Evolutionary conservation across 2,888 invertebrate species (phyloP).

Genomic region (Cremastobaeus sp.): DNA sequence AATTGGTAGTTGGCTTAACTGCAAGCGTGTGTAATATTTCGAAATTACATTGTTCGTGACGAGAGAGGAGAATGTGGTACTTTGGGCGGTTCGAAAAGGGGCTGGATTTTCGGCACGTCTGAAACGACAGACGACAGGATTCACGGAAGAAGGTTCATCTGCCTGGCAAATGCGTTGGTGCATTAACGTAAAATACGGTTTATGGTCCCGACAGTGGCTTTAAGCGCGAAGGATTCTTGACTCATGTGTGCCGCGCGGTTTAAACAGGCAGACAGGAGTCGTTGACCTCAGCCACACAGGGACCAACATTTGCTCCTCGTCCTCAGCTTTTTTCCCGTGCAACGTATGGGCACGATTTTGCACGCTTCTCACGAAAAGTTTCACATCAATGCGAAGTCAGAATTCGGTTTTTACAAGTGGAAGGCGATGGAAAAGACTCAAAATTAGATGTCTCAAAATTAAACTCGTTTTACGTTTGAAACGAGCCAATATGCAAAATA

Average conservation of each 20-base stretch:
- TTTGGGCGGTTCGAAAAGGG: constrained; percentile 21
- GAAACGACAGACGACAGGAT: constrained; percentile 42
- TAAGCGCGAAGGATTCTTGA: constrained; percentile 22
- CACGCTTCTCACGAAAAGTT: too few species aligned
- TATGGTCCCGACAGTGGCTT: constrained; percentile 40
- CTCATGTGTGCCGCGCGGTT: constrained; percentile 51
- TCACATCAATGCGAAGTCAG: too few species aligned
- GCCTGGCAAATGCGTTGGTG: constrained; percentile 28
- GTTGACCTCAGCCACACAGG: constrained; percentile 37
- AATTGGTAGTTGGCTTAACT: not conserved
- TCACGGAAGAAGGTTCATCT: constrained; percentile 42
- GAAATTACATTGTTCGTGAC: constrained; percentile 30
- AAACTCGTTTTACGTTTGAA: too few species aligned
- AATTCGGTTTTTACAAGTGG: too few species aligned
- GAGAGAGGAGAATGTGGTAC: constrained; percentile 12
- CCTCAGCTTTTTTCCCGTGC: too few species aligned
- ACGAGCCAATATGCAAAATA: too few species aligned
- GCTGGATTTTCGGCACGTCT: constrained; percentile 48
- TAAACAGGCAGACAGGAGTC: constrained; percentile 40
- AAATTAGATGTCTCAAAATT: too few species aligned
- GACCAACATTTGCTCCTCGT: constrained; percentile 27
- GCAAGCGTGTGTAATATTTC: constrained; percentile 10
- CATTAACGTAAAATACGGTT: constrained; percentile 55
- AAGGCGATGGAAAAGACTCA: too few species aligned
- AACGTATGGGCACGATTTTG: too few species aligned